Conservation (phyloP, 30 jellyfish, hydroid and myxozoan species). For the Pelagia noctiluca region DNA sequence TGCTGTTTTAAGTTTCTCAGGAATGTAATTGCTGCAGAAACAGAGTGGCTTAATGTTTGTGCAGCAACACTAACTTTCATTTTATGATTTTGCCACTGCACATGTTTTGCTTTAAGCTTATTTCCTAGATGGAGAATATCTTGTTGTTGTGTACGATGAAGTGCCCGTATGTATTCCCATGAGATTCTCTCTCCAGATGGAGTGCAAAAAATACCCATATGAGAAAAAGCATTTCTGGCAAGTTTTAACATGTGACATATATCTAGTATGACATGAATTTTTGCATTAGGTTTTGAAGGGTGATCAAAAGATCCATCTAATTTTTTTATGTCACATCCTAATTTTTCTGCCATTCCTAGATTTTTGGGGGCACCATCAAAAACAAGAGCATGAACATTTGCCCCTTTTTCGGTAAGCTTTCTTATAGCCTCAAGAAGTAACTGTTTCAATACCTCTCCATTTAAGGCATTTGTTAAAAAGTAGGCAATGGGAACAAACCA, state of each 20-base stretch:
- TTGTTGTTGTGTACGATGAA: slow-evolving; percentile 34
- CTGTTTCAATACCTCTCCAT: slow-evolving; percentile 23
- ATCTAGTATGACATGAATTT: slow-evolving; percentile 21
- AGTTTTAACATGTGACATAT: too few species aligned
- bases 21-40: neutral
- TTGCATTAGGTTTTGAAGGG: neutral
- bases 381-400: slow-evolving; percentile 15
- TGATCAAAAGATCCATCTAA: slow-evolving; percentile 43
- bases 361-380: slow-evolving; percentile 63
- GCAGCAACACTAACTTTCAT: too few species aligned
- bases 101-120: too few species aligned
- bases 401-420: slow-evolving; percentile 17
- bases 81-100: too few species aligned
- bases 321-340: slow-evolving; percentile 39
- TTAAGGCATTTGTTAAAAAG: slow-evolving; percentile 20
- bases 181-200: slow-evolving; percentile 31
- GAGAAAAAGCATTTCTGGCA: too few species aligned
- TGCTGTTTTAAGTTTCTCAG: too few species aligned
- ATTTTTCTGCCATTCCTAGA: slow-evolving; percentile 28
- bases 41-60: neutral
- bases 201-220: neutral
- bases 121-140: slow-evolving; percentile 69
- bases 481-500: slow-evolving; percentile 62
- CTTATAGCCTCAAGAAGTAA: slow-evolving; percentile 12
- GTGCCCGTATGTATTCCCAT: slow-evolving; percentile 29